Evolutionary conservation across 2,113 vertebrate genomes (phyloP).

Genomic region (Erythrolamprus reginae): DNA sequence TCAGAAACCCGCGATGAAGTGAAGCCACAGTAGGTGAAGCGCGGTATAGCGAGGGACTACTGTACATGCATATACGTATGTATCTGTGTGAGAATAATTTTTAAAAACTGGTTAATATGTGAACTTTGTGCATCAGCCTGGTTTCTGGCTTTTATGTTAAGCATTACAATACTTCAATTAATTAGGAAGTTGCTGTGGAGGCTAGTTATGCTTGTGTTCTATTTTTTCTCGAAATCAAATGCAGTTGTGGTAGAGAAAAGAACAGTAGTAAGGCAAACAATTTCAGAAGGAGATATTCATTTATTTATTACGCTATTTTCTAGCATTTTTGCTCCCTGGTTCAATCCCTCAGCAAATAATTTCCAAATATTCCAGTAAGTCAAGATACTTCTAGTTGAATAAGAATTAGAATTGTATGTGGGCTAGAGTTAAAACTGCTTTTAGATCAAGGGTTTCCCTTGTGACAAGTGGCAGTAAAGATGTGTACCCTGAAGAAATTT

Average conservation of each 20-base stretch:
- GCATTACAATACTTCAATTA: conserved; percentile 9
- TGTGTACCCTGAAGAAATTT: conserved; percentile 15
- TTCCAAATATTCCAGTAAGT: background rate
- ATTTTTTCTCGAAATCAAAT: background rate
- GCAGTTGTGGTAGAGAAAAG: background rate
- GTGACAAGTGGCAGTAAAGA: conserved; percentile 9
- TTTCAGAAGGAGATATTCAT: background rate
- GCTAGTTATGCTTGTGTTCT: background rate
- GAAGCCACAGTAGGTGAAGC: too few species aligned
- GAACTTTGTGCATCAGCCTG: background rate
- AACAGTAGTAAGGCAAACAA: background rate
- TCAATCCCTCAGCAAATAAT: conserved; percentile 22
- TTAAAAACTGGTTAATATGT: background rate
- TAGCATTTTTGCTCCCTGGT: background rate
- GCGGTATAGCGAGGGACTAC: too few species aligned
- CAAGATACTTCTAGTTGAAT: background rate
- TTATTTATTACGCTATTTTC: background rate
- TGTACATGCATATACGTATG: background rate
- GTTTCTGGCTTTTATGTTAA: background rate
- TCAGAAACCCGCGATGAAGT: too few species aligned
- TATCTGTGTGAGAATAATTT: background rate
- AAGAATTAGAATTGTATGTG: conserved; percentile 7
- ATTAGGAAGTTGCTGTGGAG: background rate
- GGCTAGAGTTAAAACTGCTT: conserved; percentile 26
- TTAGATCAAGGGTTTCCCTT: conserved; percentile 4